Conservation (phyloP, 2,113 vertebrate species). For the Pelmatolapia mariae region DNA sequence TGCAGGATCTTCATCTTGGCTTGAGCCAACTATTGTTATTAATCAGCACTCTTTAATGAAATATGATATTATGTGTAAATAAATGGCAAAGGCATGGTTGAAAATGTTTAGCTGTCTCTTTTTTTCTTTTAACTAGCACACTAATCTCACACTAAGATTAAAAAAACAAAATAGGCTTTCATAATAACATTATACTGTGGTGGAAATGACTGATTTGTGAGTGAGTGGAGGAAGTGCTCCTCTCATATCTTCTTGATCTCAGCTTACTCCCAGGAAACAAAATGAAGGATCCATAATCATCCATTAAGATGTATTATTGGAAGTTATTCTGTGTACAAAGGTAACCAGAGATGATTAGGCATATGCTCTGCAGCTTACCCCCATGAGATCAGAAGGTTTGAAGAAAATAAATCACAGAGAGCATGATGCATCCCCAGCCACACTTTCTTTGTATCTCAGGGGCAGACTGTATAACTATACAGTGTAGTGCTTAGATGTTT, state of each 20-base stretch:
- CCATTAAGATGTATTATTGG: conserved; percentile 4
- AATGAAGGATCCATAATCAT: conserved; percentile 26
- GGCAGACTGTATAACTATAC: neutral
- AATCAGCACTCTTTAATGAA: neutral
- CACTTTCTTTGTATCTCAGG: neutral
- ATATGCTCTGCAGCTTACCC: neutral
- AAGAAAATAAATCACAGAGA: neutral
- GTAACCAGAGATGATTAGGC: neutral
- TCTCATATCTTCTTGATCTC: neutral
- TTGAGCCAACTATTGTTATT: neutral
- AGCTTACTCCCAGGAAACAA: conserved; percentile 3
- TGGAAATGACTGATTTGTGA: neutral
- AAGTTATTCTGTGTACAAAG: neutral
- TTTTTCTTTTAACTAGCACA: neutral
- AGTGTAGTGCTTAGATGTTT: neutral
- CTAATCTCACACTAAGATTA: neutral
- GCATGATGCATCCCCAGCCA: neutral
- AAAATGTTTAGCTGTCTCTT: fast-evolving
- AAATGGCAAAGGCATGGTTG: neutral
- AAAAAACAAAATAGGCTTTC: neutral
- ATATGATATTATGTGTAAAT: neutral
- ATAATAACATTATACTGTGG: neutral
- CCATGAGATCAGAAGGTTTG: neutral
- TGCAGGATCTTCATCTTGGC: neutral
- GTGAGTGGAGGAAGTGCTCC: neutral